These are phyloP conservation scores for Sarcophaga subvicina DNA, from an alignment of 2,888 invertebrate species.

Conservation along the genomic window DNA sequence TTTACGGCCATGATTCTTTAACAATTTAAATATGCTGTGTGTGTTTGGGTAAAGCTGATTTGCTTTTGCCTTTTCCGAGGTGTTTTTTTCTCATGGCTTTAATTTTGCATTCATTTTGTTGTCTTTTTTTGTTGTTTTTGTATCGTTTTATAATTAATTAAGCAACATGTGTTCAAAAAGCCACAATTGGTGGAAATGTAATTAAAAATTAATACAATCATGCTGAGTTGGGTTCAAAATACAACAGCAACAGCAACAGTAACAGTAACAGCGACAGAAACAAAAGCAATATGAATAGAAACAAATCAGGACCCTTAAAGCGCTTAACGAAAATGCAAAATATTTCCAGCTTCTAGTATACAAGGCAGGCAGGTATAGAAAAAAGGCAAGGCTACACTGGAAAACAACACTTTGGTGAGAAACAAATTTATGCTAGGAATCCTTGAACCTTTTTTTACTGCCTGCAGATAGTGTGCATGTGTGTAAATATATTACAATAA, in stretches of 20 bases:
- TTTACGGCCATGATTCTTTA: neutral
- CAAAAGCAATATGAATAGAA: neutral
- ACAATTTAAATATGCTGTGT: too few species aligned
- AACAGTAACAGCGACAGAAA: neutral
- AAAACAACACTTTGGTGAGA: too few species aligned
- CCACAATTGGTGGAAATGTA: constrained; percentile 71
- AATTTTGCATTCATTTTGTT: constrained; percentile 19
- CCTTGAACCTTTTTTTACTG: too few species aligned
- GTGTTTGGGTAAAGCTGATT: neutral
- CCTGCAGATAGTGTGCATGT: too few species aligned
- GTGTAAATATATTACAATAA: too few species aligned
- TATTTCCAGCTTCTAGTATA: too few species aligned
- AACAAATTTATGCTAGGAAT: too few species aligned
- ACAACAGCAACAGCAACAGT: constrained; percentile 17
- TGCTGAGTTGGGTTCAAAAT: constrained; percentile 63
- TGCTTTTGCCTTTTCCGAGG: neutral
- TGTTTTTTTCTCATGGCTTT: constrained; percentile 12
- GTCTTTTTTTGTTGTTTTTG: constrained; percentile 12
- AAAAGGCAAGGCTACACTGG: too few species aligned
- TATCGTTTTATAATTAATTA: constrained; percentile 73
- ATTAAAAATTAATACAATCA: constrained; percentile 73
- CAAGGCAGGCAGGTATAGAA: too few species aligned
- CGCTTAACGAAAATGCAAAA: neutral
- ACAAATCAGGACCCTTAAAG: neutral
- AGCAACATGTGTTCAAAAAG: constrained; percentile 71